These are phyloP conservation scores for Prunella fulvescens DNA, from an alignment of 2,113 vertebrate genomes.

Conservation along the genomic window DNA sequence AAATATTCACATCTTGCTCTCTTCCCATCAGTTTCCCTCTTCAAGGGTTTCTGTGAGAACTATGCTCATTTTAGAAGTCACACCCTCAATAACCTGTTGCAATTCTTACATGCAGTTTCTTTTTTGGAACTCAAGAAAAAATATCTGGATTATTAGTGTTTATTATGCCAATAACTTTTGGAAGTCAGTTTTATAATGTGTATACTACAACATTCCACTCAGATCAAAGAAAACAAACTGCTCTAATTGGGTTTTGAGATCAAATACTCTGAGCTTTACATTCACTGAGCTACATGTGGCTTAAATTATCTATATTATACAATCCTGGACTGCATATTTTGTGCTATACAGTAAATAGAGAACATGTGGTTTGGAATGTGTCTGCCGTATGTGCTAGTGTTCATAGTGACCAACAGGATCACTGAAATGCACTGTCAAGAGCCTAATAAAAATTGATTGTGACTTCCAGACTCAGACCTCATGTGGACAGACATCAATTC, in stretches of 20 bases:
- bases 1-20: background rate
- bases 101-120: background rate
- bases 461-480: background rate
- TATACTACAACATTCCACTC: constrained; percentile 25
- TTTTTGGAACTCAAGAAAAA: background rate
- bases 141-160: background rate
- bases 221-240: constrained; percentile 42
- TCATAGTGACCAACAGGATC: background rate
- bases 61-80: background rate
- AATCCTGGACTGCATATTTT: background rate
- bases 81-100: background rate
- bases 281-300: constrained; percentile 1
- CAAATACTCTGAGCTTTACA: constrained; percentile 10
- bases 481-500: background rate
- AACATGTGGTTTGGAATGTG: background rate
- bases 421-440: background rate
- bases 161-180: constrained; percentile 23
- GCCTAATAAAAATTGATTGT: constrained; percentile 5
- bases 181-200: constrained; percentile 31
- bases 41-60: background rate
- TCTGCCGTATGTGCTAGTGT: background rate
- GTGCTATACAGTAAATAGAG: background rate
- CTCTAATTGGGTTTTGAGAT: constrained; percentile 40
- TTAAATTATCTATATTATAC: constrained; percentile 13
- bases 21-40: background rate